phyloP scores from a whole-genome alignment of 2,113 vertebrate species.

The Charina bottae region DNA sequence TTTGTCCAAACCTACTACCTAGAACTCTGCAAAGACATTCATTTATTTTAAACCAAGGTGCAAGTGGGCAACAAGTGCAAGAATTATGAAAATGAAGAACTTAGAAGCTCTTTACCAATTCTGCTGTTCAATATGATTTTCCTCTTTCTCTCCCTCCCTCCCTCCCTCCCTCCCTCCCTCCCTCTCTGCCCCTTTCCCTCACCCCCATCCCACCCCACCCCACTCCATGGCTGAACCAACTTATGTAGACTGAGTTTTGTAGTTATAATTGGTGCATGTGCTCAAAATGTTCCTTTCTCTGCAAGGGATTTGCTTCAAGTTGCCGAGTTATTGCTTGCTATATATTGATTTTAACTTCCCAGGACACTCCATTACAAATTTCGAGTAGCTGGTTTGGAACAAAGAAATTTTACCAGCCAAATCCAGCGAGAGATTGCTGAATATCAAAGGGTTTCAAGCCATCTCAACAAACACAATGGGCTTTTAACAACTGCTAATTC shows the following conservation, averaged over 20 bases:
- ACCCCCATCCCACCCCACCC: neutral
- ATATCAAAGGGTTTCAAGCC: neutral
- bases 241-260: neutral
- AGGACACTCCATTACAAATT: neutral
- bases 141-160: neutral
- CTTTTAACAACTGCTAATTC: neutral
- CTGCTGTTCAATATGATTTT: neutral
- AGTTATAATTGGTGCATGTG: neutral
- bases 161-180: neutral
- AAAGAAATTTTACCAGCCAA: neutral
- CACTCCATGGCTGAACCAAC: neutral
- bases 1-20: neutral
- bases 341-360: neutral
- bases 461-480: neutral
- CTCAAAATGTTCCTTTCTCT: neutral
- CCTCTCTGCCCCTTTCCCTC: neutral
- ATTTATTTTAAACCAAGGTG: neutral
- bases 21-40: neutral
- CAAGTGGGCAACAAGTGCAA: neutral
- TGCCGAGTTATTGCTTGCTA: neutral
- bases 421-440: neutral
- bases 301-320: neutral
- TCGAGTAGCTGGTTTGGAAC: neutral
- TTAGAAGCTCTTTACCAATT: neutral
- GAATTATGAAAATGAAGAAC: neutral